Evolutionary conservation across 2,797 vertebrate genomes (phyloP).

Genomic region (Myiothlypis coronata): DNA sequence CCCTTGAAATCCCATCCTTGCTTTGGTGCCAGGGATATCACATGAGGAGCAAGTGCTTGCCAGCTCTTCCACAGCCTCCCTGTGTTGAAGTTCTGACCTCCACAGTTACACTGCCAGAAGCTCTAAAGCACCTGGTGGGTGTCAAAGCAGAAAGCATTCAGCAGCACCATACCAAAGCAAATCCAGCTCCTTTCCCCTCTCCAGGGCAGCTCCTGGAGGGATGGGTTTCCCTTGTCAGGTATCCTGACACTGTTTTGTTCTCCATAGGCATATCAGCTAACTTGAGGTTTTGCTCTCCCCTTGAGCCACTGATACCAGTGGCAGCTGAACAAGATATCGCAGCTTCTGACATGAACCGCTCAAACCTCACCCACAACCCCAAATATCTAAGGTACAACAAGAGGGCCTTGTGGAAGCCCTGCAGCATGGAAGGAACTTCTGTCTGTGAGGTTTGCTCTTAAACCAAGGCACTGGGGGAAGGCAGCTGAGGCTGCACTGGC

Average conservation of each 20-base stretch:
- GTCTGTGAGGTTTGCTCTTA: not conserved
- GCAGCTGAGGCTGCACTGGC: not conserved
- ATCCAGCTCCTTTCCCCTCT: not conserved
- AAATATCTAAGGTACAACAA: not conserved
- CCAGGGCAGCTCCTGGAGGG: not conserved
- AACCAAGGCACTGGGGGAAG: not conserved
- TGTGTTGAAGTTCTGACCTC: not conserved
- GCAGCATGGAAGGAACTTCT: not conserved
- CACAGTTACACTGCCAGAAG: not conserved
- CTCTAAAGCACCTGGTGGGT: not conserved
- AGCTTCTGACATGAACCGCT: not conserved
- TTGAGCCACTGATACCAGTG: accelerated
- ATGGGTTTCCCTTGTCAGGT: not conserved
- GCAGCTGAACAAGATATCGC: not conserved
- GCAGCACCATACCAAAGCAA: not conserved
- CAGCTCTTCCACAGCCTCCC: not conserved
- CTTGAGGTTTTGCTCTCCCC: accelerated
- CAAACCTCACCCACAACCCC: not conserved
- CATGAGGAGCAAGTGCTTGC: not conserved
- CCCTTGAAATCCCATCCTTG: not conserved
- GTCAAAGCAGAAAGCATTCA: not conserved
- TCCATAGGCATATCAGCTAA: not conserved
- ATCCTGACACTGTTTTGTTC: not conserved
- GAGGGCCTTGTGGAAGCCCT: not conserved
- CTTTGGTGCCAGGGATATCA: accelerated